phyloP scores from a whole-genome alignment of 2,888 invertebrate species.

The Campopleginae sp. region DNA sequence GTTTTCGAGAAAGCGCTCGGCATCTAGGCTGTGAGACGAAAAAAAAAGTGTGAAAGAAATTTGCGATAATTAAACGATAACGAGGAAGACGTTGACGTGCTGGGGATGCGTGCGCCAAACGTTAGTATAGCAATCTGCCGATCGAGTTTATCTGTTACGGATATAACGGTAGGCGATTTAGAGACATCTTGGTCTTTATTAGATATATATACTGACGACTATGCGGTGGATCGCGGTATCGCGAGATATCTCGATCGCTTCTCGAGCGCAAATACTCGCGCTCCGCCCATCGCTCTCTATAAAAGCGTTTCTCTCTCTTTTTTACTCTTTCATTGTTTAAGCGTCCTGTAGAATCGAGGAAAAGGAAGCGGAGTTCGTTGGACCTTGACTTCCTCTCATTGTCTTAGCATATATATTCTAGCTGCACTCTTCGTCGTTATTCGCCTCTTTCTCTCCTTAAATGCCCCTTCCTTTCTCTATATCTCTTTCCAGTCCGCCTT shows the following conservation, averaged over 20 bases:
- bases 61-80: constrained; percentile 37
- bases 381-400: constrained; percentile 84
- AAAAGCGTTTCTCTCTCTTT: constrained; percentile 14
- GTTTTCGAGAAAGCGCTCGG: neutral
- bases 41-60: constrained; percentile 13
- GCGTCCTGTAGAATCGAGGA: constrained; percentile 60
- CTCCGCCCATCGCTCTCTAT: constrained; percentile 46
- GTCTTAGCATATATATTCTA: constrained; percentile 71
- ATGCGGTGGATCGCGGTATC: constrained; percentile 55
- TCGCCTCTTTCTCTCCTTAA: constrained; percentile 58
- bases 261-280: constrained; percentile 49
- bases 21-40: neutral
- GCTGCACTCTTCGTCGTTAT: constrained; percentile 66
- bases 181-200: constrained; percentile 65
- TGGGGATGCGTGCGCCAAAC: constrained; percentile 32
- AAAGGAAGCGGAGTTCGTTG: constrained; percentile 77
- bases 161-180: constrained; percentile 75
- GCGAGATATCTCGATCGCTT: constrained; percentile 70
- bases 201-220: constrained; percentile 30
- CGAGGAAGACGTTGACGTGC: constrained; percentile 34
- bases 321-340: constrained; percentile 36
- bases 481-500: constrained; percentile 39
- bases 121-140: constrained; percentile 47
- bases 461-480: constrained; percentile 25
- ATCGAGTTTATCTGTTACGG: constrained; percentile 74